Evolutionary conservation across 2,113 vertebrate species (phyloP).

Genomic region (Clarias magur): DNA sequence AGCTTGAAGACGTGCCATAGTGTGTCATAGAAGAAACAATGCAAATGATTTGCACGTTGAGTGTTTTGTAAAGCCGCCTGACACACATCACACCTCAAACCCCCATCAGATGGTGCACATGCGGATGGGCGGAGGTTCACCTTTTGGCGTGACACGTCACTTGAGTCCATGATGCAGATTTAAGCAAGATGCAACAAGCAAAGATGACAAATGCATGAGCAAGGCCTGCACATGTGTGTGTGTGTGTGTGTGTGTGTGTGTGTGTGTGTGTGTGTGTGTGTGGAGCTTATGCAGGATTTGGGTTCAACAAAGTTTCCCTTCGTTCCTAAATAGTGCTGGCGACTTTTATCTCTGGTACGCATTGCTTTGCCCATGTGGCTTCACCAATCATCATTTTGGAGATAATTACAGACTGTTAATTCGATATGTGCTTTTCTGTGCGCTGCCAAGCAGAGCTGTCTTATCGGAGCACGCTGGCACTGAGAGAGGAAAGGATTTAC

Average conservation of each 20-base stretch:
- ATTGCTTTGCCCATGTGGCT: conserved; percentile 47
- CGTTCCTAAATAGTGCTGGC: conserved; percentile 21
- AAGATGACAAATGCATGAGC: not conserved
- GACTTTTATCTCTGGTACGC: conserved; percentile 46
- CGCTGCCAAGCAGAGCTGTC: conserved; percentile 41
- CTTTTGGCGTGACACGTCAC: not conserved
- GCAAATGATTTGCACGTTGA: not conserved
- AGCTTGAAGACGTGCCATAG: not conserved
- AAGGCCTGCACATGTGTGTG: not conserved
- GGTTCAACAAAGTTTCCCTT: conserved; percentile 31
- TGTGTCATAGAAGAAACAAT: not conserved
- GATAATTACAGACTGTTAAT: conserved; percentile 54
- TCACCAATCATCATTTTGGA: conserved; percentile 49
- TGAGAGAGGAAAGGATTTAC: conserved; percentile 41
- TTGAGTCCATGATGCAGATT: not conserved
- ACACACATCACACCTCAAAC: not conserved
- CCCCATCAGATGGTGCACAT: not conserved
- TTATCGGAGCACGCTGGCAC: conserved; percentile 39
- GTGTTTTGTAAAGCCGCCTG: not conserved
- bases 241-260: too few species aligned
- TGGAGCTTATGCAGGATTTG: conserved; percentile 24
- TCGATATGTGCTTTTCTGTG: conserved; percentile 42
- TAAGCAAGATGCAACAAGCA: not conserved
- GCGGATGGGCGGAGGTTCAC: not conserved
- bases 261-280: not conserved